A percentile compares a stretch with the other conserved stretches of the same genome.
Evolutionary conservation across 2,888 invertebrate species (phyloP).

Genomic region (Hecatera dysodea): DNA sequence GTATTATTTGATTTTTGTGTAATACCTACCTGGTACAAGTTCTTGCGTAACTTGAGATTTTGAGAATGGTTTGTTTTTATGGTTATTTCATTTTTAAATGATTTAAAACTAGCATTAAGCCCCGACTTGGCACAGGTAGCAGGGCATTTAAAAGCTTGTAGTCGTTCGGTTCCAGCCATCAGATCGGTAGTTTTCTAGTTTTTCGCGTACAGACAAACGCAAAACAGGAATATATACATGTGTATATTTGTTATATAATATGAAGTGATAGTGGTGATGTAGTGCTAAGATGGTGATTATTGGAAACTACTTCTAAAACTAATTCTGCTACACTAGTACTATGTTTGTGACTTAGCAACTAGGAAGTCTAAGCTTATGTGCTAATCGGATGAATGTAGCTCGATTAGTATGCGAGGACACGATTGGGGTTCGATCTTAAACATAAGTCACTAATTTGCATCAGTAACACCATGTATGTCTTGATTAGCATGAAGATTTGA

Average conservation of each 20-base stretch:
- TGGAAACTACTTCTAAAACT: background rate
- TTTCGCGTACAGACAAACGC: too few species aligned
- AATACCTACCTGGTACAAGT: background rate
- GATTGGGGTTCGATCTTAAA: constrained; percentile 28
- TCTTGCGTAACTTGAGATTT: constrained; percentile 32
- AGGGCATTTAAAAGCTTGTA: too few species aligned
- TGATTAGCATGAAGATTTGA: constrained; percentile 5
- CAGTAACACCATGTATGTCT: background rate
- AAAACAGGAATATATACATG: too few species aligned
- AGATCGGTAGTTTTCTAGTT: too few species aligned
- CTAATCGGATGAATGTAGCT: constrained; percentile 31
- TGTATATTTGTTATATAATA: too few species aligned
- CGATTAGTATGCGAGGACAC: constrained; percentile 37
- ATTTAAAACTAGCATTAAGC: too few species aligned
- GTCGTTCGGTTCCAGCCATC: too few species aligned
- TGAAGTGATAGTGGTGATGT: background rate
- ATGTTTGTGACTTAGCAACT: constrained; percentile 1
- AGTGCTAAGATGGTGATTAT: too few species aligned
- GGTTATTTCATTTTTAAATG: too few species aligned
- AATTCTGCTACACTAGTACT: background rate
- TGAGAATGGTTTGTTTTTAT: constrained; percentile 1
- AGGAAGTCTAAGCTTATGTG: constrained; percentile 24
- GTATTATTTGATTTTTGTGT: constrained; percentile 12
- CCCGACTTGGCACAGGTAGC: too few species aligned
- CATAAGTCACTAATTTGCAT: constrained; percentile 26